A percentile compares a stretch with the other conserved stretches of the same genome.
Evolutionary conservation across 2,888 invertebrate species (phyloP).

Genomic region (Eilema depressum): DNA sequence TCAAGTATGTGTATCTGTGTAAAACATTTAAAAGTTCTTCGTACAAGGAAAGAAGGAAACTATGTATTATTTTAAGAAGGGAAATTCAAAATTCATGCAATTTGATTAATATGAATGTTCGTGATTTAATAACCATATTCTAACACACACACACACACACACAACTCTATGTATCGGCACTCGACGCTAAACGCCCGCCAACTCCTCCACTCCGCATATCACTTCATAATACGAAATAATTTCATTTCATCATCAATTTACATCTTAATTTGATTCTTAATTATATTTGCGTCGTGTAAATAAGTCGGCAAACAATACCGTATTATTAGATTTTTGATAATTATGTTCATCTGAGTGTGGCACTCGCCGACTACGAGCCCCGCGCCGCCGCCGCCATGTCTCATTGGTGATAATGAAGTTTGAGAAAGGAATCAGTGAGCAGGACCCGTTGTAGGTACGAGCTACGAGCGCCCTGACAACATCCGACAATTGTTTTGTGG

Average conservation of each 20-base stretch:
- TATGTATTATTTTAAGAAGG: no score
- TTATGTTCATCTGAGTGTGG: constrained; percentile 21
- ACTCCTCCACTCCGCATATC: constrained; percentile 20
- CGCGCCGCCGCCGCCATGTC: no score
- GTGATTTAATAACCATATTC: no score
- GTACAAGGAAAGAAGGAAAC: no score
- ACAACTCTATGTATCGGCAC: constrained; percentile 1
- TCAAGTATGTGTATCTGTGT: no score
- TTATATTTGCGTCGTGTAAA: constrained; percentile 23
- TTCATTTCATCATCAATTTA: constrained; percentile 12
- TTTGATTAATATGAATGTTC: no score
- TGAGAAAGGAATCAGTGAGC: constrained; percentile 8
- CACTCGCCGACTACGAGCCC: constrained; percentile 13
- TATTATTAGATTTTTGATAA: constrained; percentile 29
- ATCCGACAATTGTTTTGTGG: background rate
- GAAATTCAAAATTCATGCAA: background rate
- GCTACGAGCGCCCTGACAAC: background rate
- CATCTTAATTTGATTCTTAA: constrained; percentile 14
- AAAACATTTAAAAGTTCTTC: no score
- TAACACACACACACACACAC: background rate
- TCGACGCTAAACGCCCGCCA: constrained; percentile 7
- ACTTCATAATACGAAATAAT: constrained; percentile 21
- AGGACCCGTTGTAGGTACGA: no score
- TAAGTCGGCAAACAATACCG: constrained; percentile 33
- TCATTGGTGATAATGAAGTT: constrained; percentile 21